A percentile compares a stretch with the other conserved stretches of the same genome.
phyloP scores from a whole-genome alignment of 2,888 invertebrate genomes.

The Nemotelus pantherinus region DNA sequence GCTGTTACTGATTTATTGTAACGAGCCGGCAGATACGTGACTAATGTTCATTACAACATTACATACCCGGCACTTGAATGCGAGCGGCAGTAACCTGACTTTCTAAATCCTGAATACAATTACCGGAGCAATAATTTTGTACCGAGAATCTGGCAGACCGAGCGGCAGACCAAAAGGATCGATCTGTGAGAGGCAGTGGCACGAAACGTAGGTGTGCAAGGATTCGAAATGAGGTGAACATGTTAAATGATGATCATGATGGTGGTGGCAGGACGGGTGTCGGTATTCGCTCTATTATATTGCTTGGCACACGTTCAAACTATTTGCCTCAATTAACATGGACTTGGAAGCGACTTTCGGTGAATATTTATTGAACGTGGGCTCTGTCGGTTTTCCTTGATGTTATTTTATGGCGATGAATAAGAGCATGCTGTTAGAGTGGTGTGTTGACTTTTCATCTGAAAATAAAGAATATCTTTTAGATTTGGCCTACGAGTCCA shows the following conservation, averaged over 20 bases:
- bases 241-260: conserved; percentile 34
- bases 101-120: conserved; percentile 18
- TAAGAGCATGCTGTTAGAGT: background rate
- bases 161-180: background rate
- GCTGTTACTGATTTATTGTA: conserved; percentile 32
- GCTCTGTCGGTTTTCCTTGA: background rate
- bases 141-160: no score
- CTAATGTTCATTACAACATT: conserved; percentile 43
- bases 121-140: background rate
- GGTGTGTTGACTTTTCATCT: no score
- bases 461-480: no score
- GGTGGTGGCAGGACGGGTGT: background rate
- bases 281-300: conserved; percentile 24
- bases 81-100: conserved; percentile 5
- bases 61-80: conserved; percentile 16
- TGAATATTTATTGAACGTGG: conserved; percentile 31
- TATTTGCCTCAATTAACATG: conserved; percentile 43
- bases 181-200: background rate
- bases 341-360: background rate
- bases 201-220: background rate
- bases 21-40: conserved; percentile 43
- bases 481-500: no score
- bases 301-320: conserved; percentile 40
- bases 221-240: conserved; percentile 18
- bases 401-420: background rate